Evolutionary conservation across 1,140 invertebrate species (phyloP), one percentile per base, ranked within the genome.

Genomic region (Rhyacophila brunnea): DNA sequence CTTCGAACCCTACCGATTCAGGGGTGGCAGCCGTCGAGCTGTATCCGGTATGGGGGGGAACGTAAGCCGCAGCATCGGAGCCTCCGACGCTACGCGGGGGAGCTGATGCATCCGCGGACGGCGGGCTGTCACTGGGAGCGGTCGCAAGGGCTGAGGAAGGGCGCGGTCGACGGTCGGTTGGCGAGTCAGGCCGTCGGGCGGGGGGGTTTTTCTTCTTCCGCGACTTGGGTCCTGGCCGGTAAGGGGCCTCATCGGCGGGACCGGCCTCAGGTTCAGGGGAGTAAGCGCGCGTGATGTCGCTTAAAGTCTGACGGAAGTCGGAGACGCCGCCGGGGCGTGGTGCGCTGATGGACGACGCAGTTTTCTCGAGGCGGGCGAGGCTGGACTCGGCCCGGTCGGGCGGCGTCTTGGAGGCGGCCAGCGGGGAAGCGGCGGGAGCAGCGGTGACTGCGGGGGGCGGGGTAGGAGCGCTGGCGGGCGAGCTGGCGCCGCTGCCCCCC

Each of bases 221-320:
- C 1, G 74, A 71, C 57, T 74, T 73, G 1, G 59, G 48, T 11
- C 64, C 65, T 0, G 67, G 61, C 54, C 69, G 75, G 11, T 79
- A 75, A 6, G 23, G 19, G 4, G 40, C 14, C 13, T 54, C 40
- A 10, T 62, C 59, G n/a, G 38, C 32, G 1, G 40, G 32, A 13
- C 15, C 28, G 3, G 9, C 13, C 28, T 78, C 77, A 2, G 66
- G 23, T 13, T 51, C 69, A 0, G 74, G 74, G 0, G 77, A 76
- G 17, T 78, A 78, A 0, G 76, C 76, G 56, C 76, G 73, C 0
- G 77, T 79, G 18, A 79, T 79, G 55, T 79, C 75, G 43, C 78
- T 77, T 20, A 79, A 70, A 43, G 75, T 78, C 48, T 68, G 74
- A 14, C 75, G 68, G 54, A 79, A 78, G 60, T 77, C 76, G n/a